Conservation (phyloP, 1,140 invertebrate genomes). For the Pseudomyrmex sp. region DNA sequence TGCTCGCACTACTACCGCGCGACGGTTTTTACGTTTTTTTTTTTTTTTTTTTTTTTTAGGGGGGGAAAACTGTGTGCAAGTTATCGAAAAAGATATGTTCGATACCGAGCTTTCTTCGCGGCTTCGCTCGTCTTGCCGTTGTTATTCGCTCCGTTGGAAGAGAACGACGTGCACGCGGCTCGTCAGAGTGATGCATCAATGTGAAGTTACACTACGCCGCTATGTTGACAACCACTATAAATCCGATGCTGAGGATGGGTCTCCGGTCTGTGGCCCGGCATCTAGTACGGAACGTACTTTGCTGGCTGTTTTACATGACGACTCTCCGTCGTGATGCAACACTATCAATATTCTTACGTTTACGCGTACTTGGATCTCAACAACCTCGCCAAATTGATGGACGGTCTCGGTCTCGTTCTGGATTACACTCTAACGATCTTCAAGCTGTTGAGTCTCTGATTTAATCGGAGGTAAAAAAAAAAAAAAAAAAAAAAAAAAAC, state of each 20-base stretch:
- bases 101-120: neutral
- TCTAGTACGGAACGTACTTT: neutral
- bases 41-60: too few species aligned
- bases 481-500: neutral
- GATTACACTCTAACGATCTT: conserved; percentile 44
- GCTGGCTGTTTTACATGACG: conserved; percentile 33
- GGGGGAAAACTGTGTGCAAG: neutral
- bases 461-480: conserved; percentile 36
- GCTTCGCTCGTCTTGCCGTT: neutral
- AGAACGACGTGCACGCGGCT: neutral
- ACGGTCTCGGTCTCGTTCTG: conserved; percentile 43
- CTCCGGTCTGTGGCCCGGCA: conserved; percentile 42
- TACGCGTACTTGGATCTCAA: conserved; percentile 33
- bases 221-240: conserved; percentile 26
- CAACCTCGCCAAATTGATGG: conserved; percentile 43
- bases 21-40: neutral
- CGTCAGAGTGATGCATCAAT: conserved; percentile 27
- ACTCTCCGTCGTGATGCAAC: conserved; percentile 11
- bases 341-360: conserved; percentile 56
- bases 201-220: neutral
- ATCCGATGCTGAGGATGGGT: conserved; percentile 29
- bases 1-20: neutral
- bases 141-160: neutral
- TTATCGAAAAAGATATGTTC: neutral
- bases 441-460: conserved; percentile 59